Base-by-base conservation (phyloP, 2,797 vertebrate species). In the Potorous gilbertii region DNA sequence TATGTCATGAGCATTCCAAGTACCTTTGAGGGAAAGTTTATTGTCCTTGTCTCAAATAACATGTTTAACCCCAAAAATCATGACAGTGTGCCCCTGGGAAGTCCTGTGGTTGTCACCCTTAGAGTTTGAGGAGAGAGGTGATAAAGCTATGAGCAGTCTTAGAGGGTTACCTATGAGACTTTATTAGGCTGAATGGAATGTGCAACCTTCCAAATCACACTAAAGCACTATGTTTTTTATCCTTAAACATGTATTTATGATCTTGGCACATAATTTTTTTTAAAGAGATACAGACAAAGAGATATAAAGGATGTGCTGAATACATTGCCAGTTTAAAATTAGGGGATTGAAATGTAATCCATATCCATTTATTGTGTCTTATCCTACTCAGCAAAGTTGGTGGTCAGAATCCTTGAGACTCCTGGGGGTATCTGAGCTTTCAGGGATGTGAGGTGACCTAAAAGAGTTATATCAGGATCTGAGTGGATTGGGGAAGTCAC, bases 1-100 rank as follows among this genome's bases (percentile, higher is more conserved):
- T 46, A 27, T 96, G 90, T 96, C 40, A 16, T 90, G 91, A 93
- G 93, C 94, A 89, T 5, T 56, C 54, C n/a, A 28, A 89, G 90
- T n/a, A 46, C 40, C 21, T 81, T 27, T 1, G 62, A 81, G 31
- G 92, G 90, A 90, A 74, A 34, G 21, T 57, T 96, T 91, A 91
- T 56, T 54, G 93, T 90, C 29, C 29, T 46, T n/a, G 5, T 31
- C 94, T 31, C 55, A 21, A 56, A 87, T 59, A 57, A 57, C 66
- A 46, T 89, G 5, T 0, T 90, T 54, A 92, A 90, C 89, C 89
- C 94, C 24, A 92, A 90, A 28, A 54, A 56, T 27, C 52, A 57
- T 13, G 18, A n/a, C 13, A 90, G 34, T 46, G 90, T 93, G 91
- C 81, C 89, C 54, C 9, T 95, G 40, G 92, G 8, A 59, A 57